These are phyloP conservation scores for Colistium nudipinnis DNA, from an alignment of 2,113 vertebrate genomes.

Conservation along the genomic window DNA sequence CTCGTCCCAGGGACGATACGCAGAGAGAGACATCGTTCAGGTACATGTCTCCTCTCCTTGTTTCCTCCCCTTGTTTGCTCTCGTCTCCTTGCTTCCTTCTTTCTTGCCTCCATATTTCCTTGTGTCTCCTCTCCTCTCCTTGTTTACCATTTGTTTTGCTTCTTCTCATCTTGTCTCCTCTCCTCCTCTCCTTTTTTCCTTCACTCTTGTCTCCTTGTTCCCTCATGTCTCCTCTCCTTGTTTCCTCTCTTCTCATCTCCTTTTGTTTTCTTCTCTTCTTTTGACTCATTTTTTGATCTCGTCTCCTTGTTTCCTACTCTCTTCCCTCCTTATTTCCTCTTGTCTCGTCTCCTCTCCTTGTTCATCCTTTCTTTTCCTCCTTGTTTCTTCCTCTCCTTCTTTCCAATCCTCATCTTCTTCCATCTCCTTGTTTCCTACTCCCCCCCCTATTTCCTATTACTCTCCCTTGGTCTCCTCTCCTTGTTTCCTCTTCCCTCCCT, in stretches of 20 bases:
- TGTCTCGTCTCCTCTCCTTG: no score
- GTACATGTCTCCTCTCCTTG: constrained; percentile 65
- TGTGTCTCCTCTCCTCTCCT: neutral
- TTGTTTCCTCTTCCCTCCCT: no score
- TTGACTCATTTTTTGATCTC: neutral
- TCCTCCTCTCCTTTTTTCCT: no score
- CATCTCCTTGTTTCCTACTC: neutral
- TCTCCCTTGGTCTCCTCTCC: neutral
- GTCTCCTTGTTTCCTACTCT: neutral
- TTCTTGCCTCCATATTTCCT: no score
- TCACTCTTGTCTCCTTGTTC: neutral
- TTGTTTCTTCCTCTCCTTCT: neutral
- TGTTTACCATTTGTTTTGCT: neutral
- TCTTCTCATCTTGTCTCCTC: neutral
- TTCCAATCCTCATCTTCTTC: neutral
- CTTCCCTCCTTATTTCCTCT: no score
- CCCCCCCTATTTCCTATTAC: neutral
- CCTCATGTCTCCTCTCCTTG: neutral
- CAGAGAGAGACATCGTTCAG: constrained; percentile 98
- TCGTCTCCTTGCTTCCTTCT: neutral
- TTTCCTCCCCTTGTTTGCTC: neutral
- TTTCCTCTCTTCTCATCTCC: neutral
- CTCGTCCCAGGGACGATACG: constrained; percentile 94
- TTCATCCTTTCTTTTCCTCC: neutral
- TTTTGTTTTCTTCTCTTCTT: neutral